Evolutionary conservation across 2,113 vertebrate species (phyloP), one percentile per base, ranked within the genome.

Genomic region (Mixornis gularis): DNA sequence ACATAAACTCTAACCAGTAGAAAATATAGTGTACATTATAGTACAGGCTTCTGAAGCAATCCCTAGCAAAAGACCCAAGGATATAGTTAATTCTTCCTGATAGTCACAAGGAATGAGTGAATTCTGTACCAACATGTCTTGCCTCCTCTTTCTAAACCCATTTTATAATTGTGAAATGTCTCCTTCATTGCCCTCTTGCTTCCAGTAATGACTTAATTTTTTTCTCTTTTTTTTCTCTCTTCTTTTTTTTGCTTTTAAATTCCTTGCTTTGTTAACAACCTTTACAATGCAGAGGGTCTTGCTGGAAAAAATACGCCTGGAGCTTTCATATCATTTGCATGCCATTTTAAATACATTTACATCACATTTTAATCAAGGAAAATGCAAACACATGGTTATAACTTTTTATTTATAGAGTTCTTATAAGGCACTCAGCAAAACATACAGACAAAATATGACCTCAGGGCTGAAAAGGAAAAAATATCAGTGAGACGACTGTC

Each of bases 341-440:
- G 78, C 81, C 7, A 96, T 92, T 96, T 92, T 73, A 95, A 95
- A 96, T 92, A 93, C 74, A 95, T 95, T 93, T 96, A 87, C 89
- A 95, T 89, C 9, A 7, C 81, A 87, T 94, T 93, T 95, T 92
- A 96, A 96, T 96, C 92, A 95, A 93, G 92, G 71, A 87, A 96
- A 96, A 94, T 83, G 85, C 81, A 92, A 94, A 91, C 20, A 5
- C 55, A 65, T 20, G 55, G 74, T 89, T 92, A 76, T 89, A 93
- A 93, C 71, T 89, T 93, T 53, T 90, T 95, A 94, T 94, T 95
- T 94, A 87, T 94, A 87, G 87, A 91, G n/a, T 87, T 94, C 79
- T 73, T 93, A 38, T 34, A 74, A 87, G 56, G 43, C 79, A 68
- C 38, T 94, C 46, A 63, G 87, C 27, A 87, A 96, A 95, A 92